phyloP scores from a whole-genome alignment of 2,888 invertebrate genomes.

The Tenodera sinensis region DNA sequence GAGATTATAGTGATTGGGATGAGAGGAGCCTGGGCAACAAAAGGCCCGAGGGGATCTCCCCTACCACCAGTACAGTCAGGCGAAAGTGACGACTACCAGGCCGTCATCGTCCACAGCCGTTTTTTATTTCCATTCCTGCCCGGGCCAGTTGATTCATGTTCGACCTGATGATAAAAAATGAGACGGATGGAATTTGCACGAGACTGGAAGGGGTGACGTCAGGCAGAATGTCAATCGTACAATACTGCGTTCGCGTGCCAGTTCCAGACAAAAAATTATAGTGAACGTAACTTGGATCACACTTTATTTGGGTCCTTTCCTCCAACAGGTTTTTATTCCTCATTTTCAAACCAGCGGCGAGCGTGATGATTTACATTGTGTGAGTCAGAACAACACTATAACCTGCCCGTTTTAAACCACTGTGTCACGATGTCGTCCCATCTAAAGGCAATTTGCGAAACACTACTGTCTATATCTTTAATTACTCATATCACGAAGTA shows the following conservation, averaged over 20 bases:
- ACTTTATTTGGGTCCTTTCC: not conserved
- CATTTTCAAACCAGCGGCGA: not conserved
- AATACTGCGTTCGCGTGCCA: not conserved
- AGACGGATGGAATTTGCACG: not conserved
- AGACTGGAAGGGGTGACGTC: not conserved
- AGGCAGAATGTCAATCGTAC: not conserved
- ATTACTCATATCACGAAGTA: too few species aligned
- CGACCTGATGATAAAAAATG: not conserved
- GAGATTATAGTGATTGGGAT: constrained; percentile 13
- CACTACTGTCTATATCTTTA: too few species aligned
- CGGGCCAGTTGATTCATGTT: not conserved
- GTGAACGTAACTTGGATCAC: not conserved
- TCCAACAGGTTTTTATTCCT: not conserved
- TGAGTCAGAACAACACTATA: not conserved
- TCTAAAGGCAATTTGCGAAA: too few species aligned
- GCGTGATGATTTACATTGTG: not conserved
- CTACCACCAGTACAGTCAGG: not conserved
- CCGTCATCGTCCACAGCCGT: not conserved
- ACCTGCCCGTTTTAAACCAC: not conserved
- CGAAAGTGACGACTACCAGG: not conserved
- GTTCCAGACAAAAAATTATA: not conserved
- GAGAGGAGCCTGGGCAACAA: not conserved
- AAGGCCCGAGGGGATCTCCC: not conserved
- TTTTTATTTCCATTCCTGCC: not conserved
- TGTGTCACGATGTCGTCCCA: too few species aligned